Evolutionary conservation across 2,888 invertebrate species (phyloP), one percentile per base, ranked within the genome.

Genomic region (Apodemia mormo): DNA sequence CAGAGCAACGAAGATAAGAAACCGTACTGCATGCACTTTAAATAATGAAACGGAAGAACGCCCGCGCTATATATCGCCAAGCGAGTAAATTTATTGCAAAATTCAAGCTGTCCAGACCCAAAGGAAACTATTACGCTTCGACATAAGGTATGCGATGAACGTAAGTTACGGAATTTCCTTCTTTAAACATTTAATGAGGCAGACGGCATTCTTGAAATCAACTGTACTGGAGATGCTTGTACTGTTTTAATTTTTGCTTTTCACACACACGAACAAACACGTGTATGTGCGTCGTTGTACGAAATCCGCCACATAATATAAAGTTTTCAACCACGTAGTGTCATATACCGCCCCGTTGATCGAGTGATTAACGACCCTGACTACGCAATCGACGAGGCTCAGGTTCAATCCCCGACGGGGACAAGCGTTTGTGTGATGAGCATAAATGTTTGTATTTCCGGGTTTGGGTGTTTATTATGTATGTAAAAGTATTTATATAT

Each of bases 81-180:
- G 49, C 52, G n/a, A 71, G 70, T 66, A 64, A 70, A 71, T 71
- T 70, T 70, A 70, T 68, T 58, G 67, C 64, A 33, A 70, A 70
- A 74, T 75, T 73, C 65, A 30, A 71, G 72, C 72, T 58, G 43
- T 58, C 30, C n/a, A 71, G 71, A 76, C 78, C 72, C 74, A 73
- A 56, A 76, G 77, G 68, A 64, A 52, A 68, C 67, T 54, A 67
- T 67, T 75, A 79, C 77, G 76, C 74, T 75, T 71, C 75, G 76
- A 77, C 78, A 77, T 75, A 76, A 78, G 81, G 82, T 84, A 85
- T 85, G 83, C 78, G 77, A 75, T 83, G 80, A 82, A 84, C 82
- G 70, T 68, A 72, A 64, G 66, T 40, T 52, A 69, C 64, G 73
- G 76, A 72, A 76, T 74, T 76, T 79, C 78, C 80, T 81, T 78